A percentile compares a stretch with the other conserved stretches of the same genome.
Conservation (phyloP, 2,888 invertebrate species). For the Drosophila cyrtoloma region DNA sequence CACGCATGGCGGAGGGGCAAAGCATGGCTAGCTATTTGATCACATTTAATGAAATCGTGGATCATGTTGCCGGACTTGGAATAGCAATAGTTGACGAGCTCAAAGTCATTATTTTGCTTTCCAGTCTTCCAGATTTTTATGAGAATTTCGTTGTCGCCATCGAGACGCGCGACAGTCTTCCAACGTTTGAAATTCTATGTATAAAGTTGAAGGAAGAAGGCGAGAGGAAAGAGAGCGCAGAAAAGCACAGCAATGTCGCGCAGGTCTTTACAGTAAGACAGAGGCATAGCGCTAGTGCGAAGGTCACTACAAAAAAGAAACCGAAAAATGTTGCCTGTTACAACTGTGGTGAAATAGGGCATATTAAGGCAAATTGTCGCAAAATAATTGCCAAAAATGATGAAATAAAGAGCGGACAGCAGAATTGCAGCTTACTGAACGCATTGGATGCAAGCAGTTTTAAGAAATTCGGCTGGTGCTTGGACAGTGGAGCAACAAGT, state of each 20-base stretch:
- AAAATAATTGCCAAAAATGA: too few species aligned
- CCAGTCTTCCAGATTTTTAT: not conserved
- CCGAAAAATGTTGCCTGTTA: not conserved
- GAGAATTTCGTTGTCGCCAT: not conserved
- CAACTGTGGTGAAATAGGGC: not conserved
- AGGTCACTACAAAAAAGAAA: not conserved
- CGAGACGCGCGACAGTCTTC: not conserved
- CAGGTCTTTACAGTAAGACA: not conserved
- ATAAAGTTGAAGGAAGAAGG: too few species aligned
- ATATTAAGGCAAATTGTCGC: not conserved
- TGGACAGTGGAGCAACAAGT: too few species aligned
- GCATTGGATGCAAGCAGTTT: too few species aligned
- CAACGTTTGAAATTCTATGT: not conserved
- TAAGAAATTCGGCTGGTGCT: too few species aligned
- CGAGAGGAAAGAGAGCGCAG: not conserved
- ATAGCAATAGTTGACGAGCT: too few species aligned
- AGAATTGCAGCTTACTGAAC: too few species aligned
- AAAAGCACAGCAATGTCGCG: not conserved
- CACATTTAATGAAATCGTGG: too few species aligned
- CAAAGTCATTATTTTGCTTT: not conserved
- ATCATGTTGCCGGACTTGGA: too few species aligned
- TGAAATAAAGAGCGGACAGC: too few species aligned
- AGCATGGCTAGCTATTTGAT: too few species aligned
- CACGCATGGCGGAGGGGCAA: too few species aligned
- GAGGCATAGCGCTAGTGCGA: not conserved